phyloP scores from a whole-genome alignment of 2,888 invertebrate genomes.

The Tupiocoris notatus region DNA sequence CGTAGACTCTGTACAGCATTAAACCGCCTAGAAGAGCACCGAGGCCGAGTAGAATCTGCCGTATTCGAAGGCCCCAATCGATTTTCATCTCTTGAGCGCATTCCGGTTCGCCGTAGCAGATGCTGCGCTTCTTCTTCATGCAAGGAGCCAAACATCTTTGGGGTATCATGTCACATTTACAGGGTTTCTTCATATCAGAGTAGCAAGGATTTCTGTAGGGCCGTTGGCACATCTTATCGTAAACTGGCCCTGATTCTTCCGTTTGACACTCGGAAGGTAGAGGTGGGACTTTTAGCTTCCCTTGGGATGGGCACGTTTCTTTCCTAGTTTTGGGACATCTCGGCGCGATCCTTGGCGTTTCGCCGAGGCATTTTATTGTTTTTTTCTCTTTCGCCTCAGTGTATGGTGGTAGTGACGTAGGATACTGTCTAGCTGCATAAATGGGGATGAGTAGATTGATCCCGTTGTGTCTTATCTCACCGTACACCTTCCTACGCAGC shows the following conservation, averaged over 20 bases:
- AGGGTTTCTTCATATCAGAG: background rate
- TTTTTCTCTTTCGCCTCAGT: slow-evolving; percentile 5
- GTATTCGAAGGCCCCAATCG: slow-evolving; percentile 23
- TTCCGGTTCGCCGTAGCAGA: slow-evolving; percentile 19
- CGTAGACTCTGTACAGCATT: slow-evolving; percentile 24
- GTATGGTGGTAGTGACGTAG: background rate
- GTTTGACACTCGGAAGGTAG: slow-evolving; percentile 18
- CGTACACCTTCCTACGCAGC: background rate
- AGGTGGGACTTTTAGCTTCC: slow-evolving; percentile 14
- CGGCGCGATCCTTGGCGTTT: background rate
- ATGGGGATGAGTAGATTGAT: background rate
- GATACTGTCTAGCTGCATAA: background rate
- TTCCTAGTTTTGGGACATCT: slow-evolving; percentile 8
- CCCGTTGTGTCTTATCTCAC: background rate
- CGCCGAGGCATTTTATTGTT: background rate
- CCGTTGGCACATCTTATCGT: slow-evolving; percentile 28
- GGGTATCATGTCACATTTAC: slow-evolving; percentile 23
- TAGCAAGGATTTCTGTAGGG: slow-evolving; percentile 40
- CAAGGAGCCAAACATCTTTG: slow-evolving; percentile 36
- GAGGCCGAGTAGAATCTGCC: slow-evolving; percentile 20
- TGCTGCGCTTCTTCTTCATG: slow-evolving; percentile 11
- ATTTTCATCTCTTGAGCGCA: slow-evolving; percentile 13
- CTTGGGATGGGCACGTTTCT: slow-evolving; percentile 17
- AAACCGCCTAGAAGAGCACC: slow-evolving; percentile 12
- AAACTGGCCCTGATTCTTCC: slow-evolving; percentile 1